Conservation (phyloP, 1,140 invertebrate species). For the Nephotettix cincticeps region DNA sequence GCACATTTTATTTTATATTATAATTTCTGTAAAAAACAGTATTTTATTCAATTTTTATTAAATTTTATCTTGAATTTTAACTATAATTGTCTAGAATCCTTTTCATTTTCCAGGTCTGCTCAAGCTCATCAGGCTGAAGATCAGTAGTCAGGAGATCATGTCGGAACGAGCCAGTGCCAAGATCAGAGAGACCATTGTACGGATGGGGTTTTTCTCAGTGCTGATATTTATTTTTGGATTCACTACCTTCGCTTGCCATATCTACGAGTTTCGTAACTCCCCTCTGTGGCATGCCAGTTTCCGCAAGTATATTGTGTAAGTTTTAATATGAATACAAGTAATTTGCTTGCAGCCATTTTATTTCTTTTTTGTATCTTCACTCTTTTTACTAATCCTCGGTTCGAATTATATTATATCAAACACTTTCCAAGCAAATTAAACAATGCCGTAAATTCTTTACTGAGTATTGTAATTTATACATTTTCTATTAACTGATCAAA, state of each 20-base stretch:
- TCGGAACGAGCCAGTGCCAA: constrained; percentile 76
- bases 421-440: too few relatives aligned
- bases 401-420: too few relatives aligned
- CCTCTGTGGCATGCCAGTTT: constrained; percentile 73
- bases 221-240: constrained; percentile 64
- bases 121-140: constrained; percentile 73
- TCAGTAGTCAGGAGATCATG: constrained; percentile 77
- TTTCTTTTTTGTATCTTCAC: too few relatives aligned
- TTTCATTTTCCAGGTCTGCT: constrained; percentile 51
- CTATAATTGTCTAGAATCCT: not conserved
- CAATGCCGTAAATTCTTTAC: too few relatives aligned
- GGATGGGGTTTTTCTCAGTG: constrained; percentile 68
- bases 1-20: constrained; percentile 11
- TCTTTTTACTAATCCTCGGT: too few relatives aligned
- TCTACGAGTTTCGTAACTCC: constrained; percentile 74
- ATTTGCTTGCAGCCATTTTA: too few relatives aligned
- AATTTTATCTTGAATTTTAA: not conserved
- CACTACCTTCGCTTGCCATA: constrained; percentile 77
- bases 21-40: not conserved
- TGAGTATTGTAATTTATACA: too few relatives aligned
- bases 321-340: too few relatives aligned
- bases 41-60: not conserved
- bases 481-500: too few relatives aligned
- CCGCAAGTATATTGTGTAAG: constrained; percentile 79
- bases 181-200: constrained; percentile 78